These are phyloP conservation scores for Prosapia bicincta DNA, from an alignment of 2,888 invertebrate genomes.

Conservation along the genomic window DNA sequence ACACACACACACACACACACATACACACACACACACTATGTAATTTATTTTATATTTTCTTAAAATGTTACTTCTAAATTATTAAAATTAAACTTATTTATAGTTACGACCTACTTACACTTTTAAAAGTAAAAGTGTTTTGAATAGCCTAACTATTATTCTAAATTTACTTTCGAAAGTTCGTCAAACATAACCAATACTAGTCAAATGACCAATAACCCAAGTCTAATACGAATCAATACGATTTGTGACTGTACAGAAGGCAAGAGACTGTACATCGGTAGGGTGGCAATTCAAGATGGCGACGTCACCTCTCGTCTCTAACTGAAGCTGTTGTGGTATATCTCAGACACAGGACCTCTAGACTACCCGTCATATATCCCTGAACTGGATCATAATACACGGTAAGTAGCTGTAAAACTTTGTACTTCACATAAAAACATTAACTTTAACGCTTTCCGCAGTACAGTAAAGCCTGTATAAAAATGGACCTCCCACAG, in stretches of 20 bases:
- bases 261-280: not conserved
- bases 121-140: no score
- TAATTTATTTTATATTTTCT: no score
- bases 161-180: no score
- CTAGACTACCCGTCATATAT: not conserved
- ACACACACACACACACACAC: no score
- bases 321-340: not conserved
- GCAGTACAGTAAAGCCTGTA: not conserved
- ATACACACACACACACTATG: no score
- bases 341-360: not conserved
- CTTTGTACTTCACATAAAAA: not conserved
- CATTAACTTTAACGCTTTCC: not conserved
- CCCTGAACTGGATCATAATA: not conserved
- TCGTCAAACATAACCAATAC: no score
- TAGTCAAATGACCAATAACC: no score
- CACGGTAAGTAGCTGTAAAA: not conserved
- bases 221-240: not conserved
- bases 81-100: no score
- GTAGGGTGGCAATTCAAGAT: conserved; percentile 22
- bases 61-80: no score
- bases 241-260: not conserved
- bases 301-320: conserved; percentile 10
- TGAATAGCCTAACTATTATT: no score
- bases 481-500: not conserved
- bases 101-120: no score